A percentile compares a stretch with the other conserved stretches of the same genome.
Conservation (phyloP, 2,113 vertebrate species). For the Xiphorhynchus elegans region DNA sequence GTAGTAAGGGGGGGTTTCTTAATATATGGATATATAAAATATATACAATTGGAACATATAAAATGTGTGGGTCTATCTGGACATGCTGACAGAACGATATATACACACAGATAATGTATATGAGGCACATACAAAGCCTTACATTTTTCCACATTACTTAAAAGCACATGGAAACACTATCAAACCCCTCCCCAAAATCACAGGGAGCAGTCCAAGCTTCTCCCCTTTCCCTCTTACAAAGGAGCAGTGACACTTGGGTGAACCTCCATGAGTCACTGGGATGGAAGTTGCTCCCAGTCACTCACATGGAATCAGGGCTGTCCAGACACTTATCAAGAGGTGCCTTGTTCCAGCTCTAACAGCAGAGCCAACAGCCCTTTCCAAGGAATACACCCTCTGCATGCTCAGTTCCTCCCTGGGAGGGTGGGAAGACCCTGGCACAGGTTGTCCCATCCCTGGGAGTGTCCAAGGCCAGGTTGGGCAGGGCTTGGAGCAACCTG, state of each 20-base stretch:
- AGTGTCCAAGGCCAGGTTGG: accelerated
- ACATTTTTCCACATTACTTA: not conserved
- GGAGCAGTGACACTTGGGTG: not conserved
- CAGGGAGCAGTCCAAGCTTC: not conserved
- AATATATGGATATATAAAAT: too few relatives aligned
- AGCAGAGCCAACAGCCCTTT: not conserved
- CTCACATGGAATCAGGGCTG: not conserved
- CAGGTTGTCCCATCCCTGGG: not conserved
- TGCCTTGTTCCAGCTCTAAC: not conserved
- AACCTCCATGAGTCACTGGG: accelerated
- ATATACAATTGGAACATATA: not conserved
- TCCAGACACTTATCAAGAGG: not conserved
- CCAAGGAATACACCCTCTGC: not conserved
- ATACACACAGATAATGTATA: accelerated
- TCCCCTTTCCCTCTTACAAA: not conserved
- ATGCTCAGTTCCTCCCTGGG: not conserved
- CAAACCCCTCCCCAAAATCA: not conserved
- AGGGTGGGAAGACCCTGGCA: not conserved
- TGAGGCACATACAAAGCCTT: not conserved
- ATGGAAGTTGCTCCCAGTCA: not conserved
- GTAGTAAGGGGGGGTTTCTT: accelerated
- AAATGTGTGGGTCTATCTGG: not conserved
- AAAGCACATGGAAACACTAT: not conserved
- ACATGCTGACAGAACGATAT: not conserved
- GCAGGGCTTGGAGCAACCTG: accelerated